Conservation (phyloP, 2,888 invertebrate genomes). For the Drosophila peninsularis region DNA sequence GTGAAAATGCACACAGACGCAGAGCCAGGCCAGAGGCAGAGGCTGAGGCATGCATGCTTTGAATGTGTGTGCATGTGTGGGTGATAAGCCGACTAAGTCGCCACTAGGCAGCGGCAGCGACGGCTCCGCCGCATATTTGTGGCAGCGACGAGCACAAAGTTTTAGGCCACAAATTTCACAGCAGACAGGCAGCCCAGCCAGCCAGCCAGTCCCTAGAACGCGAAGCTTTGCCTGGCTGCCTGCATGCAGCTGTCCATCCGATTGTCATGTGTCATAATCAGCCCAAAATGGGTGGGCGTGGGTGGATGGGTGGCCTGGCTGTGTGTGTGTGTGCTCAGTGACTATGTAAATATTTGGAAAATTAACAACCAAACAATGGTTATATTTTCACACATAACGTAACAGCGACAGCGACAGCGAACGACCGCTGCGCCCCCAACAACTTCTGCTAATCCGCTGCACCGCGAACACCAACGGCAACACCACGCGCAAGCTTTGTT, state of each 20-base stretch:
- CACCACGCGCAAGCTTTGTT: conserved; percentile 21
- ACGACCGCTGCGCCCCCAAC: not conserved
- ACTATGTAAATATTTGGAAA: conserved; percentile 65
- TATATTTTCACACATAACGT: conserved; percentile 68
- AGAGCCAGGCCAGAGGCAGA: not conserved
- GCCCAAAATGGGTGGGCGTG: conserved; percentile 8
- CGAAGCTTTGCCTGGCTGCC: not conserved
- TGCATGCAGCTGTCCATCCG: conserved; percentile 57
- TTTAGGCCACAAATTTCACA: conserved; percentile 59
- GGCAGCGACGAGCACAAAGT: conserved; percentile 47
- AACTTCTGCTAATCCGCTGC: conserved; percentile 2
- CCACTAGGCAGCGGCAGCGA: conserved; percentile 11
- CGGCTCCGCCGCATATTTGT: conserved; percentile 50
- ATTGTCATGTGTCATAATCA: conserved; percentile 60
- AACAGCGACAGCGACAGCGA: conserved; percentile 24
- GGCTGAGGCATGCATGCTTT: not conserved
- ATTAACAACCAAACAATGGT: conserved; percentile 70
- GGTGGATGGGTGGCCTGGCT: conserved; percentile 1
- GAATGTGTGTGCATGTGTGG: not conserved
- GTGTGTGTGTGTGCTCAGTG: conserved; percentile 20
- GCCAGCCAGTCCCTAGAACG: conserved; percentile 2
- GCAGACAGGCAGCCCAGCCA: conserved; percentile 20
- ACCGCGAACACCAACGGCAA: not conserved
- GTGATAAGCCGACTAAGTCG: conserved; percentile 25
- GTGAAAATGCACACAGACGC: conserved; percentile 13